phyloP scores from a whole-genome alignment of 2,888 invertebrate species.

The Oegoconia quadripuncta region DNA sequence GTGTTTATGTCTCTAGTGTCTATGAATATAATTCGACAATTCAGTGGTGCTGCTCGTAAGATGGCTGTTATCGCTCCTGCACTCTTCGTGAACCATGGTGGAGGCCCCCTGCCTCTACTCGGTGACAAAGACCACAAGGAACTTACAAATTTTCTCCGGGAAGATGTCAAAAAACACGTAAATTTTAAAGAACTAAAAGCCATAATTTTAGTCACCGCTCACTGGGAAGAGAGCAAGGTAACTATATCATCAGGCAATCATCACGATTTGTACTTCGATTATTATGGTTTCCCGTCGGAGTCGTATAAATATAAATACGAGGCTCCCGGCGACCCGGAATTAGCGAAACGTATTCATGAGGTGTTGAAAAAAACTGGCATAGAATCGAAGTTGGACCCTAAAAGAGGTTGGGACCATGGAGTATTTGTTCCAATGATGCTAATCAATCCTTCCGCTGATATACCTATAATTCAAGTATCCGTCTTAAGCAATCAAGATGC shows the following conservation, averaged over 20 bases:
- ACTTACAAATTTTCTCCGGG: slow-evolving; percentile 56
- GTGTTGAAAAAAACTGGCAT: slow-evolving; percentile 52
- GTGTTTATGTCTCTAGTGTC: slow-evolving; percentile 66
- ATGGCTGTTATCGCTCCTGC: slow-evolving; percentile 66
- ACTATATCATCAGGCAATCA: slow-evolving; percentile 64
- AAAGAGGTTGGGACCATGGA: slow-evolving; percentile 73
- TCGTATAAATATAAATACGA: slow-evolving; percentile 65
- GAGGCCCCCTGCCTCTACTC: slow-evolving; percentile 64
- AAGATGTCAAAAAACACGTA: slow-evolving; percentile 59
- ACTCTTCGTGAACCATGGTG: slow-evolving; percentile 69
- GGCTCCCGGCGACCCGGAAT: slow-evolving; percentile 59
- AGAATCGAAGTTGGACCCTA: slow-evolving; percentile 52
- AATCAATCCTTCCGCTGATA: slow-evolving; percentile 60
- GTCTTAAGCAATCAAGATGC: slow-evolving; percentile 58
- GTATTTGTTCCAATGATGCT: slow-evolving; percentile 74
- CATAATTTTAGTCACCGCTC: slow-evolving; percentile 67
- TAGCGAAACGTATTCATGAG: slow-evolving; percentile 52
- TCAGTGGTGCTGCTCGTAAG: slow-evolving; percentile 47
- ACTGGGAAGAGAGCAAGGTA: slow-evolving; percentile 64
- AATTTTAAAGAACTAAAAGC: slow-evolving; percentile 60
- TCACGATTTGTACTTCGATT: slow-evolving; percentile 66
- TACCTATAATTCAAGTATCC: slow-evolving; percentile 67
- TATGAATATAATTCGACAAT: slow-evolving; percentile 65
- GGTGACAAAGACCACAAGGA: slow-evolving; percentile 61
- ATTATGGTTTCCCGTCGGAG: slow-evolving; percentile 70